Conservation (phyloP, 1,140 invertebrate species). For the Chionoecetes opilio region DNA sequence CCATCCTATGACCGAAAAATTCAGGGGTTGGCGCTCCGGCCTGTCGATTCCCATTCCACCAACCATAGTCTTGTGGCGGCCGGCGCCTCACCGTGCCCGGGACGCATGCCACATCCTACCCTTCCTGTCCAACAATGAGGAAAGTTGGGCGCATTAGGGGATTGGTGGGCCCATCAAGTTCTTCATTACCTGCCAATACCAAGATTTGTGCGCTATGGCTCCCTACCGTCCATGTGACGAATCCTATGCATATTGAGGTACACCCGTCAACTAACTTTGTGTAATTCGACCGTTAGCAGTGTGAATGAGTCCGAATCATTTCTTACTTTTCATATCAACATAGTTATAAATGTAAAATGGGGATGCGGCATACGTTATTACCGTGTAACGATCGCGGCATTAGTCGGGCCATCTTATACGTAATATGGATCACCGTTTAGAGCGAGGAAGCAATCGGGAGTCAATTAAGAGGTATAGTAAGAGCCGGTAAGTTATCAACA, state of each 20-base stretch:
- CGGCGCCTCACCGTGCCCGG: no score
- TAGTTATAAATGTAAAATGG: conserved; percentile 79
- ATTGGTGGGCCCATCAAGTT: neutral
- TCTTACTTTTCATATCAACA: conserved; percentile 76
- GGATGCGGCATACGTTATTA: conserved; percentile 76
- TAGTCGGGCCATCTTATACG: conserved; percentile 74
- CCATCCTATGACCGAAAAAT: no score
- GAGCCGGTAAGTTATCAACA: conserved; percentile 23
- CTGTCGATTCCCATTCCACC: no score
- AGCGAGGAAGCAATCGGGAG: conserved; percentile 64
- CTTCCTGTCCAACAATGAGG: no score
- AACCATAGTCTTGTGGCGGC: no score
- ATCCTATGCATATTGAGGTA: conserved; percentile 65
- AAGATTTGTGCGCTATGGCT: conserved; percentile 36
- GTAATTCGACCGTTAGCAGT: conserved; percentile 69
- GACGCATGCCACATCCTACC: no score
- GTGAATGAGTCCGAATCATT: conserved; percentile 67
- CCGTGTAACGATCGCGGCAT: conserved; percentile 74
- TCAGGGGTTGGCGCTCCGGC: no score
- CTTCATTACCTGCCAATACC: conserved; percentile 53
- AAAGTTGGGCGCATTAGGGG: neutral
- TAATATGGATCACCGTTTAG: conserved; percentile 75
- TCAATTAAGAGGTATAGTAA: conserved; percentile 65
- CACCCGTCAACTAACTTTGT: conserved; percentile 57
- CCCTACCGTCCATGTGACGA: neutral